Evolutionary conservation across 2,888 invertebrate genomes (phyloP), one percentile per base, ranked within the genome.

Genomic region (Drosophila engyochracea): DNA sequence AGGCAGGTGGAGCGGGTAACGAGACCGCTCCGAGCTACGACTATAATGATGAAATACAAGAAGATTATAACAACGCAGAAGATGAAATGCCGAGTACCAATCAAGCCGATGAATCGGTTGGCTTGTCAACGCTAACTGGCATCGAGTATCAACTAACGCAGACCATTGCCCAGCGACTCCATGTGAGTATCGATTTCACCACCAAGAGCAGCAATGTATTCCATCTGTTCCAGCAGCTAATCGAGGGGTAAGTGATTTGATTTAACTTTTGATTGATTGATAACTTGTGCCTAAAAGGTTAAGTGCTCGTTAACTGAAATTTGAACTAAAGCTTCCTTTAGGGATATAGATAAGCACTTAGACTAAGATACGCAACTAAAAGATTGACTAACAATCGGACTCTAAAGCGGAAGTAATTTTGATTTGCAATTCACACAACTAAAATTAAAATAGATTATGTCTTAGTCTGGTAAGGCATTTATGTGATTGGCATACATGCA

Each of bases 101-200:
- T 25, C n/a, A 41, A 12, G 31, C 19, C 4, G 65, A 70, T 19
- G 63, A 54, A 0, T 1, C 65, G 1, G 12, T 44, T 0, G 52
- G 44, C 6, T 64, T 81, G 9, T 16, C 28, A 0, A 74, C 76
- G 39, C 68, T 91, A 1, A 82, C 70, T 12, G 93, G 93, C 30
- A 90, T 93, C 10, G 93, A 93, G 64, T 92, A 91, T 41, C 86
- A 92, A 78, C 74, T 93, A 73, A 76, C 93, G 14, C 83, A 90
- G 68, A 92, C 92, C 1, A 92, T 93, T 37, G 90, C 91, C 0
- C 82, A 93, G n/a, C 82, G 82, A 4, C 65, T 93, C 25, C 88
- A 93, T 65, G 83, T 93, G 3, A 83, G 63, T 16, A 89, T 92
- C 1, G 82, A 89, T n/a, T 75, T 93, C 53, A 81, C 78, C 47